Evolutionary conservation across 2,113 vertebrate genomes (phyloP), one percentile per base, ranked within the genome.

Genomic region (Macquaria australasica): DNA sequence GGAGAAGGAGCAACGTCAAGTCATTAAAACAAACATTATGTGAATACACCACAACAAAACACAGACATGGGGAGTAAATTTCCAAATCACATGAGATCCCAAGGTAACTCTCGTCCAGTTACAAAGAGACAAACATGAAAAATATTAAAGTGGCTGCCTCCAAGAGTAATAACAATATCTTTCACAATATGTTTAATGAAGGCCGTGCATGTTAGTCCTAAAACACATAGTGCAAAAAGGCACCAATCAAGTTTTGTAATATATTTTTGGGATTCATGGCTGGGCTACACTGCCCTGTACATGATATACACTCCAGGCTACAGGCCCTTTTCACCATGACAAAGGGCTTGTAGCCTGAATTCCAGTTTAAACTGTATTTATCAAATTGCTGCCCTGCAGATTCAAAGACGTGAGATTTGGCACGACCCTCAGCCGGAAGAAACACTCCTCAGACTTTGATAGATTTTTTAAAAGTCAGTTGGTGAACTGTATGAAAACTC

Each of bases 401-500:
- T 31, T 7, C 0, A 45, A 51, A 50, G 60, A 31, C 23, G 23
- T 34, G 34, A 63, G 8, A 23, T 34, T 25, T 25, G 18, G n/a
- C 58, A 21, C n/a, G 20, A 58, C 3, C 31, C 14, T 70, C 12
- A 21, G 15, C 18, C 1, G 12, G 58, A 0, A 15, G 31, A 69
- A 71, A 73, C 37, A 70, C 48, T 34, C 12, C 23, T 18, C 16
- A 78, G n/a, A 77, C 50, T 12, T 20, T 50, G 20, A 73, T 1
- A 63, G 6, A 59, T 50, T 68, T 20, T 3, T 43, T 34, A 3
- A 34, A 41, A 41, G 48, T 50, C 25, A 31, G 37, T 25, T 50
- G 25, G 37, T 68, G 39, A n/a, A 2, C 34, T 34, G 51, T 34
- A 5, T 16, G 14, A 69, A 45, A 50, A 92, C 94, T 94, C 84